Evolutionary conservation across 2,888 invertebrate species (phyloP).

Genomic region (Cetonia aurata): DNA sequence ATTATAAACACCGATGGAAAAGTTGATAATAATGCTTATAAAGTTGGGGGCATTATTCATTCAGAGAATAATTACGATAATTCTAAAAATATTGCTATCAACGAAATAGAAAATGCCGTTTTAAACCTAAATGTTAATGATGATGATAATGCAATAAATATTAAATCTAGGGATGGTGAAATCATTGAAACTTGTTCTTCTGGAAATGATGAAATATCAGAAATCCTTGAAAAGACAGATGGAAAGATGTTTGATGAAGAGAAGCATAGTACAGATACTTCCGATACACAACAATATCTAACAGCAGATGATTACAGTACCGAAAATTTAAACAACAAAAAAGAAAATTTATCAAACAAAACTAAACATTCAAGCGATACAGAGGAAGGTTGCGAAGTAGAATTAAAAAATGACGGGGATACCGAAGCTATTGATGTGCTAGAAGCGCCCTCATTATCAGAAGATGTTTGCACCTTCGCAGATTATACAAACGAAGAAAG

Average conservation of each 20-base stretch:
- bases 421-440: constrained; percentile 17
- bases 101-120: not conserved
- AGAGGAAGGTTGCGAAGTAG: constrained; percentile 15
- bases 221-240: not conserved
- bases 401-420: constrained; percentile 21
- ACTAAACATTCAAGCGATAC: not conserved
- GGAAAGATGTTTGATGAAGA: not conserved
- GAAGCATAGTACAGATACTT: not conserved
- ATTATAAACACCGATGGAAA: no score
- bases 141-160: not conserved
- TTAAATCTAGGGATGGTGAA: no score
- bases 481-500: no score
- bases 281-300: constrained; percentile 22
- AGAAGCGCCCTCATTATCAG: no score
- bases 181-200: not conserved
- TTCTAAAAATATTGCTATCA: not conserved
- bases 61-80: constrained; percentile 36
- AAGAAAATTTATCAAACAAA: not conserved
- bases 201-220: not conserved
- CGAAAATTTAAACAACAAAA: not conserved
- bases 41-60: constrained; percentile 49
- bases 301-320: constrained; percentile 14
- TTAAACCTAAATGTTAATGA: no score
- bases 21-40: constrained; percentile 42
- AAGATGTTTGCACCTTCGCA: no score